phyloP scores from a whole-genome alignment of 2,888 invertebrate species.

The Drosophila prolongata region DNA sequence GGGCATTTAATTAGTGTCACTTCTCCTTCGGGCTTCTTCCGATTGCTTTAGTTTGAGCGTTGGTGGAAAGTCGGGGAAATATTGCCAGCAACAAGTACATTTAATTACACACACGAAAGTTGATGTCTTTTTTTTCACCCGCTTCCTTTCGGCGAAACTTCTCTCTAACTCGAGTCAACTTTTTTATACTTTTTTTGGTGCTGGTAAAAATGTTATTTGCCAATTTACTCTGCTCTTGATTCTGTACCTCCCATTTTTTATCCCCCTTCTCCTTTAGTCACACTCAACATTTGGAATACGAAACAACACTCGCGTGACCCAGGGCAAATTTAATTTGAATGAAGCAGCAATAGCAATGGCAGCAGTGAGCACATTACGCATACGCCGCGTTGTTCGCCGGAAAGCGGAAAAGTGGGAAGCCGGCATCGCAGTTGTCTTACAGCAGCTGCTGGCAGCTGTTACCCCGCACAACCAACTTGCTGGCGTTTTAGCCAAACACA shows the following conservation, averaged over 20 bases:
- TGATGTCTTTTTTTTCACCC: constrained; percentile 30
- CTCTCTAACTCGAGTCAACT: constrained; percentile 50
- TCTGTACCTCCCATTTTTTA: constrained; percentile 11
- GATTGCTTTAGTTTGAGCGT: constrained; percentile 15
- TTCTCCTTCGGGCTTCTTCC: constrained; percentile 53
- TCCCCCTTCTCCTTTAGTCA: neutral
- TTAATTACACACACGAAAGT: constrained; percentile 62
- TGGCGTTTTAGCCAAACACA: constrained; percentile 36
- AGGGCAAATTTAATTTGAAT: constrained; percentile 67
- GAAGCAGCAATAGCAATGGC: constrained; percentile 20
- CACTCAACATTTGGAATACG: constrained; percentile 18
- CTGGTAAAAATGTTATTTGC: constrained; percentile 62
- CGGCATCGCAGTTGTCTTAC: constrained; percentile 24
- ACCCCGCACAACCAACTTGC: constrained; percentile 21
- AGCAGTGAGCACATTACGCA: constrained; percentile 52
- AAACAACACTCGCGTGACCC: constrained; percentile 51
- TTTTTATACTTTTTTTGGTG: constrained; percentile 50
- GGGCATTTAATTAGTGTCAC: constrained; percentile 71
- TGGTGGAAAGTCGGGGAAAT: neutral
- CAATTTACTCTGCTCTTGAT: constrained; percentile 60
- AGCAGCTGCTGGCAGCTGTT: constrained; percentile 58
- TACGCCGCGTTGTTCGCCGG: constrained; percentile 43
- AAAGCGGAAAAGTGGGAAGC: neutral
- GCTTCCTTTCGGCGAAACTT: constrained; percentile 21
- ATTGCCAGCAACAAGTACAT: constrained; percentile 64